Percentiles rank a stretch among this genome's conserved stretches.
Evolutionary conservation across 2,888 invertebrate genomes (phyloP).

Genomic region (Netelia inedita): DNA sequence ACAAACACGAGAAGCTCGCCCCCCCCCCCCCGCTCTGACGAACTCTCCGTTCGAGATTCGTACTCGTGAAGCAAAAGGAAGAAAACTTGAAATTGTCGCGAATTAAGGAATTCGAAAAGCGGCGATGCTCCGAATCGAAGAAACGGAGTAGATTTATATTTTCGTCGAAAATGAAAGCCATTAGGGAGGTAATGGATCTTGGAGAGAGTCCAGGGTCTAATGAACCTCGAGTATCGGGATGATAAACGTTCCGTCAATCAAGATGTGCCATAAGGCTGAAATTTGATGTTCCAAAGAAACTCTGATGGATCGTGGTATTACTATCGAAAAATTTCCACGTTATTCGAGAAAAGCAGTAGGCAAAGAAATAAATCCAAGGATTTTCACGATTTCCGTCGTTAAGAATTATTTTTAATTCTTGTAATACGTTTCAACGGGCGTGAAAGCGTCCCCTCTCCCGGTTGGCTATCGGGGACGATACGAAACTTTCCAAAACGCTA

Average conservation of each 20-base stretch:
- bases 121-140: neutral
- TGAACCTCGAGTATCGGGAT: neutral
- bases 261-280: neutral
- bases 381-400: neutral
- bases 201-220: neutral
- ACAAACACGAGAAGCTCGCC: neutral
- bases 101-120: neutral
- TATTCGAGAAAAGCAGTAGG: neutral
- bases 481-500: conserved; percentile 73
- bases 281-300: neutral
- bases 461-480: conserved; percentile 59
- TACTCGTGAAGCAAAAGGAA: neutral
- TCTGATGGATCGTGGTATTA: neutral
- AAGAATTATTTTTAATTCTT: conserved; percentile 22
- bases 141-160: neutral
- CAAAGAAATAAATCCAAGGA: neutral
- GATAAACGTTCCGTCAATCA: neutral
- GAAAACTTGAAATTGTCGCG: neutral
- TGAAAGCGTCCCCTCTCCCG: conserved; percentile 71
- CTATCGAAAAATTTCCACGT: neutral
- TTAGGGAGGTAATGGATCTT: neutral
- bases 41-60: neutral
- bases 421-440: conserved; percentile 62
- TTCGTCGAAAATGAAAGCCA: neutral
- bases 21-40: too few species aligned